Conservation (phyloP, 2,888 invertebrate species). For the Camptogramma bilineatum region DNA sequence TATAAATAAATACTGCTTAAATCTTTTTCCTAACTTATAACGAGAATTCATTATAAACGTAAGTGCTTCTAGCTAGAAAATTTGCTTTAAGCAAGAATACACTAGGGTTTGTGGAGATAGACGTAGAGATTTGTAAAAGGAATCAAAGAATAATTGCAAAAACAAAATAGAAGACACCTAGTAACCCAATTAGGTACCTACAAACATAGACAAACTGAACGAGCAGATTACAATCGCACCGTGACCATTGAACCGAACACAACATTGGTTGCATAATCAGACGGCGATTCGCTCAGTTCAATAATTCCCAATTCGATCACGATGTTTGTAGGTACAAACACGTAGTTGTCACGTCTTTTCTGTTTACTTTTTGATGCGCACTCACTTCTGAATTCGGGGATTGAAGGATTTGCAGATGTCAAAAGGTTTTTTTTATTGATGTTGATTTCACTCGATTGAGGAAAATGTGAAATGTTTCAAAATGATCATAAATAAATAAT, state of each 20-base stretch:
- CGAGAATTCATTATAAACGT: background rate
- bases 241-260: conserved; percentile 45
- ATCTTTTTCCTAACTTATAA: background rate
- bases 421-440: conserved; percentile 17
- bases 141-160: background rate
- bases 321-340: conserved; percentile 28
- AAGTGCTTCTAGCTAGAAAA: background rate
- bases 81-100: conserved; percentile 1
- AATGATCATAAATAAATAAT: conserved; percentile 17
- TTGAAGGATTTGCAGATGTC: conserved; percentile 19
- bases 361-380: conserved; percentile 31
- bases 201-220: conserved; percentile 36
- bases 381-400: conserved; percentile 6
- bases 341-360: conserved; percentile 27
- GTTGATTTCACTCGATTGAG: conserved; percentile 4
- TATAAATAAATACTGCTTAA: background rate
- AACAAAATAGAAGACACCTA: conserved; percentile 5
- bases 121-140: background rate
- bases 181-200: conserved; percentile 22
- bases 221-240: conserved; percentile 47
- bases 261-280: conserved; percentile 45
- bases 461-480: conserved; percentile 7
- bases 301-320: conserved; percentile 44
- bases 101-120: background rate
- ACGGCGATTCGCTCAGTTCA: conserved; percentile 39